A percentile compares a stretch with the other conserved stretches of the same genome.
These are phyloP conservation scores for Oscheius sp. DNA, from an alignment of 2,888 invertebrate genomes.

Conservation along the genomic window DNA sequence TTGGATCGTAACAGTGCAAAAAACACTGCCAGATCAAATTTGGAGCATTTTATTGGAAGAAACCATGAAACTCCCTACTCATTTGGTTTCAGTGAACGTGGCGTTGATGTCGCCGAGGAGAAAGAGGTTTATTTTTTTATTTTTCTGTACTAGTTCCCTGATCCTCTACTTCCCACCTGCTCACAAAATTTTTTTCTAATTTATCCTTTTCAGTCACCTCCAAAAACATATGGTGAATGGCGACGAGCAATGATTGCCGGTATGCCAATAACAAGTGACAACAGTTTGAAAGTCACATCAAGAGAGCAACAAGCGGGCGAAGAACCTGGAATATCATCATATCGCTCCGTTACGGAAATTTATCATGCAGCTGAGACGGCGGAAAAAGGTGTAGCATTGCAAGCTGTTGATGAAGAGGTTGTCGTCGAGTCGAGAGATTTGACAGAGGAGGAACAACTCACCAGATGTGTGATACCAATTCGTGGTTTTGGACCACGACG, in stretches of 20 bases:
- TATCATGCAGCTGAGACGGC: slow-evolving; percentile 65
- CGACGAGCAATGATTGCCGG: slow-evolving; percentile 27
- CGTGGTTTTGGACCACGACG: slow-evolving; percentile 64
- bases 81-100: slow-evolving; percentile 34
- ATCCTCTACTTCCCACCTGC: too few relatives aligned
- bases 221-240: slow-evolving; percentile 30
- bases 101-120: slow-evolving; percentile 33
- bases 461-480: slow-evolving; percentile 50
- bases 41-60: slow-evolving; percentile 42
- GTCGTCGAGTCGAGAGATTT: slow-evolving; percentile 23
- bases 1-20: slow-evolving; percentile 11
- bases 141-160: too few relatives aligned
- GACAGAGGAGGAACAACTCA: slow-evolving; percentile 29
- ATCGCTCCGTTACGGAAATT: slow-evolving; percentile 66
- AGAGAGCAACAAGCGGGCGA: slow-evolving; percentile 29
- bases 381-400: slow-evolving; percentile 10
- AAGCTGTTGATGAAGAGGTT: slow-evolving; percentile 22
- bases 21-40: slow-evolving; percentile 35
- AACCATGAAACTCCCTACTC: slow-evolving; percentile 33
- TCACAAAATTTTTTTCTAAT: too few relatives aligned
- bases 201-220: slow-evolving; percentile 10
- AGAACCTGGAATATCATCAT: slow-evolving; percentile 51
- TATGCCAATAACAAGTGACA: slow-evolving; percentile 1
- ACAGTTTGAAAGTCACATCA: slow-evolving; percentile 23
- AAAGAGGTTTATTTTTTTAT: neutral